Conservation (phyloP, 30 jellyfish, hydroid and myxozoan species). For the Turritopsis rubra region DNA sequence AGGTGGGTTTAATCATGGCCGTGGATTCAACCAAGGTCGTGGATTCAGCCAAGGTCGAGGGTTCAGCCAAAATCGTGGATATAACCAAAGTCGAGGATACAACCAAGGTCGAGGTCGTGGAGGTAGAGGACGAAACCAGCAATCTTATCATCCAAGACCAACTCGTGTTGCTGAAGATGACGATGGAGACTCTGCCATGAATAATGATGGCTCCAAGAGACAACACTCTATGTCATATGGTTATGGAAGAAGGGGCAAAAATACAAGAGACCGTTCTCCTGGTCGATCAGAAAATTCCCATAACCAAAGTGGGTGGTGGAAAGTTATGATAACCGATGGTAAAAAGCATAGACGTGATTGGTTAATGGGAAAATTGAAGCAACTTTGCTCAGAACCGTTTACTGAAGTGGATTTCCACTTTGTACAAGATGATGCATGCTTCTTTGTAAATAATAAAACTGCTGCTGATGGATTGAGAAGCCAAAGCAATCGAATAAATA, state of each 20-base stretch:
- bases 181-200: slow-evolving; percentile 62
- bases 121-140: slow-evolving; percentile 26
- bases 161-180: slow-evolving; percentile 46
- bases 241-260: slow-evolving; percentile 22
- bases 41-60: slow-evolving; percentile 16
- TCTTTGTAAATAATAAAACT: slow-evolving; percentile 63
- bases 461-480: slow-evolving; percentile 67
- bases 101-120: slow-evolving; percentile 43
- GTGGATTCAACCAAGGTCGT: slow-evolving; percentile 42
- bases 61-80: slow-evolving; percentile 27
- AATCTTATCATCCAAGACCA: slow-evolving; percentile 36
- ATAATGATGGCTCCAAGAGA: slow-evolving; percentile 12
- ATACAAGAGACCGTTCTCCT: slow-evolving; percentile 16
- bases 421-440: slow-evolving; percentile 51
- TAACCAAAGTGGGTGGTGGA: slow-evolving; percentile 24
- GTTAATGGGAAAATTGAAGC: slow-evolving; percentile 38
- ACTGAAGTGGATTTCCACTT: slow-evolving; percentile 55
- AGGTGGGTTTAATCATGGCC: slow-evolving; percentile 41
- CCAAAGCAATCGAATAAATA: slow-evolving; percentile 51
- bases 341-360: slow-evolving; percentile 53
- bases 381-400: slow-evolving; percentile 36
- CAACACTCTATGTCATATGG: not conserved
- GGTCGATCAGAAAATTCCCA: not conserved
- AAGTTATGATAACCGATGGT: slow-evolving; percentile 57
- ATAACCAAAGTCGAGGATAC: slow-evolving; percentile 30